These are phyloP conservation scores for Hexactinellida sp. DNA, from an alignment of 37 sponge, comb jelly and placozoan genomes.

Conservation along the genomic window DNA sequence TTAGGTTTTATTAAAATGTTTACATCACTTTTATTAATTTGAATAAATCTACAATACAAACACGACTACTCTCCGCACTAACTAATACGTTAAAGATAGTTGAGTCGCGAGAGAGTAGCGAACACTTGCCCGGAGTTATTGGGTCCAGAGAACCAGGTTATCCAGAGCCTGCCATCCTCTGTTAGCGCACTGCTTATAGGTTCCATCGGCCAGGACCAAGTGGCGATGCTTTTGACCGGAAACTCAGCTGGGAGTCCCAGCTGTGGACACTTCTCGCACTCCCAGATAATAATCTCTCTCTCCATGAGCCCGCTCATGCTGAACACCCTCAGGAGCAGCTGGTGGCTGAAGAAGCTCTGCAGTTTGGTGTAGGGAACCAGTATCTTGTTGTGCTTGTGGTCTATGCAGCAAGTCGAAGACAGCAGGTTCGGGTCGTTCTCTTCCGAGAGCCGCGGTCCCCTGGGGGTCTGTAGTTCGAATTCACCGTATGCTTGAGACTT, in stretches of 20 bases:
- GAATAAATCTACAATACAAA: no score
- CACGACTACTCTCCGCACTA: no score
- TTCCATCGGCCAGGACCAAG: neutral
- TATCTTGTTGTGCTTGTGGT: neutral
- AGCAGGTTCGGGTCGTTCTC: neutral
- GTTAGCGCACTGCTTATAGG: neutral
- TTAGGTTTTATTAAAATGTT: neutral
- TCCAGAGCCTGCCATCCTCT: neutral
- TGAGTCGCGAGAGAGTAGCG: neutral
- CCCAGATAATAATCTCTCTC: neutral
- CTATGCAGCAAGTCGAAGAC: neutral
- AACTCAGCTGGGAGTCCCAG: neutral
- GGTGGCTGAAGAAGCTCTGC: neutral
- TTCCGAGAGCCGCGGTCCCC: neutral
- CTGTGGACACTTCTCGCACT: neutral
- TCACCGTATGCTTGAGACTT: neutral
- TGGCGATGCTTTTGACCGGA: neutral
- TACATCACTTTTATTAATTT: no score
- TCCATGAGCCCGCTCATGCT: slow-evolving; percentile 3
- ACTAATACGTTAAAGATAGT: neutral
- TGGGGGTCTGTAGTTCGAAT: neutral
- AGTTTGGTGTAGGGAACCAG: neutral
- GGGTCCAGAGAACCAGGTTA: neutral
- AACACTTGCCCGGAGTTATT: neutral
- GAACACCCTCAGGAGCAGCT: neutral